Conservation (phyloP, 2,113 vertebrate species). For the Varanus salvator region DNA sequence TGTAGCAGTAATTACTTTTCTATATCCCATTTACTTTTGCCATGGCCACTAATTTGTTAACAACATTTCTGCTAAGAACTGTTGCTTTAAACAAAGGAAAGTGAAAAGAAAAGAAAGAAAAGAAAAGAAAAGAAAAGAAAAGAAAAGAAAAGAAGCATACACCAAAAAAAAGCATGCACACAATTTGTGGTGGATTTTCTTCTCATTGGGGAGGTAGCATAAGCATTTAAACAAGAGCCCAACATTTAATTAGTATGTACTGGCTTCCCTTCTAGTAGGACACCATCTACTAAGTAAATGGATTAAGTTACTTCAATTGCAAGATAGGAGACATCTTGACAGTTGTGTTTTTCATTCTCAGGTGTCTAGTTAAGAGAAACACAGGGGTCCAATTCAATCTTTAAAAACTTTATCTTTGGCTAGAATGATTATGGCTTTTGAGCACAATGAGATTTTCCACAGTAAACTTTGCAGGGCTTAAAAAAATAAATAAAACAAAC, state of each 20-base stretch:
- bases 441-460: slow-evolving; percentile 62
- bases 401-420: slow-evolving; percentile 70
- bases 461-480: slow-evolving; percentile 57
- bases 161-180: neutral
- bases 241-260: slow-evolving; percentile 71
- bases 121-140: neutral
- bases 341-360: slow-evolving; percentile 70
- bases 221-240: slow-evolving; percentile 65
- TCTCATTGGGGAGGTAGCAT: slow-evolving; percentile 33
- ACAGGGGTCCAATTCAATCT: slow-evolving; percentile 57
- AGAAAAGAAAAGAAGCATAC: neutral
- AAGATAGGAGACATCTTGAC: slow-evolving; percentile 58
- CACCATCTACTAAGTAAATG: slow-evolving; percentile 64
- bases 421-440: slow-evolving; percentile 65
- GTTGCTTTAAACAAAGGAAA: slow-evolving; percentile 31
- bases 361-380: slow-evolving; percentile 71
- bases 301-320: slow-evolving; percentile 65
- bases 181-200: slow-evolving; percentile 38
- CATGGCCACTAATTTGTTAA: slow-evolving; percentile 57
- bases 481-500: neutral
- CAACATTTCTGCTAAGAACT: slow-evolving; percentile 46
- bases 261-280: slow-evolving; percentile 66
- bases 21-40: slow-evolving; percentile 50
- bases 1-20: slow-evolving; percentile 52
- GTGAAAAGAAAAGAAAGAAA: slow-evolving; percentile 31